A percentile compares a stretch with the other conserved stretches of the same genome.
These are phyloP conservation scores for Apotomis turbidana DNA, from an alignment of 2,888 invertebrate species.

Conservation along the genomic window DNA sequence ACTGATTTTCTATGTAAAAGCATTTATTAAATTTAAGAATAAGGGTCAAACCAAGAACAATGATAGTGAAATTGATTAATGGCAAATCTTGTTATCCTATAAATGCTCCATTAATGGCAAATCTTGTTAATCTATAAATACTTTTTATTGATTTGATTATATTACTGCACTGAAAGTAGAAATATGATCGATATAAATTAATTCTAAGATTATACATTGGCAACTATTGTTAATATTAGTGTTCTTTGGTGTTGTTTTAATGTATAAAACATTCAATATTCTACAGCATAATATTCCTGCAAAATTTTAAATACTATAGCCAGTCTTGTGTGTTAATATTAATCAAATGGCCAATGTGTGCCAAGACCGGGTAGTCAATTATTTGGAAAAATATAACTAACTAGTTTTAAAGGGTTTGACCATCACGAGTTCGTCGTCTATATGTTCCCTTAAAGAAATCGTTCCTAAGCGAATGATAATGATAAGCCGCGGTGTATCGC, in stretches of 20 bases:
- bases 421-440: slow-evolving; percentile 50
- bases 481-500: background rate
- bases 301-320: slow-evolving; percentile 21
- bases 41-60: slow-evolving; percentile 9
- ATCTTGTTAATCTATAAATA: slow-evolving; percentile 15
- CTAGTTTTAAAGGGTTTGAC: slow-evolving; percentile 49
- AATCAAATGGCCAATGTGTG: slow-evolving; percentile 13
- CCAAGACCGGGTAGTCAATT: slow-evolving; percentile 18
- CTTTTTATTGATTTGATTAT: slow-evolving; percentile 24
- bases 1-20: slow-evolving; percentile 10
- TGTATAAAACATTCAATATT: slow-evolving; percentile 23
- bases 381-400: slow-evolving; percentile 7
- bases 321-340: slow-evolving; percentile 38
- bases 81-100: background rate
- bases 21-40: slow-evolving; percentile 20
- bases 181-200: slow-evolving; percentile 16
- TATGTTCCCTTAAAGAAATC: background rate
- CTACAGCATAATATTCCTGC: slow-evolving; percentile 28
- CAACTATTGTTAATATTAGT: slow-evolving; percentile 51
- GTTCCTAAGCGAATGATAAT: background rate
- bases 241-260: slow-evolving; percentile 52
- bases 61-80: slow-evolving; percentile 5
- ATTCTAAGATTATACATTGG: slow-evolving; percentile 46
- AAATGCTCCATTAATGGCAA: slow-evolving; percentile 22
- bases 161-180: slow-evolving; percentile 2